Evolutionary conservation across 2,888 invertebrate species (phyloP).

Genomic region (Ophraella communa): DNA sequence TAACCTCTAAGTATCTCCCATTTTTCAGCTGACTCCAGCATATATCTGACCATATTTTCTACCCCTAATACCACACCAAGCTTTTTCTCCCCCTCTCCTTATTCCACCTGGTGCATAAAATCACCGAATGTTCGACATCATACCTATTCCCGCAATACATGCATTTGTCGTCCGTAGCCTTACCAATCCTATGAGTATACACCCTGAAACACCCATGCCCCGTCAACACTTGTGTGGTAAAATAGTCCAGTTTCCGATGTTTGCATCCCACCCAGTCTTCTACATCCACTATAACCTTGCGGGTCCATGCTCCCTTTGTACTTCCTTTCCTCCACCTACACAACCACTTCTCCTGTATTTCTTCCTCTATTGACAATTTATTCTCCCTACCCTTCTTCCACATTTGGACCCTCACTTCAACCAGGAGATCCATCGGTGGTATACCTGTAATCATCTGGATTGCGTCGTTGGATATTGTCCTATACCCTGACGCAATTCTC

Average conservation of each 20-base stretch:
- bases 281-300: background rate
- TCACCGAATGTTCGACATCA: background rate
- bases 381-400: too few species aligned
- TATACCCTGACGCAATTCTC: background rate
- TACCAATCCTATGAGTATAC: too few species aligned
- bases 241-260: background rate
- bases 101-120: background rate
- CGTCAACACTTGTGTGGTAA: background rate
- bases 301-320: background rate
- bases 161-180: too few species aligned
- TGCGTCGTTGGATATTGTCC: too few species aligned
- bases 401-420: too few species aligned
- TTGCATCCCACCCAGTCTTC: background rate
- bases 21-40: background rate
- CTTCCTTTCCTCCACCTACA: background rate
- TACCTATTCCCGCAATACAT: too few species aligned
- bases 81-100: background rate
- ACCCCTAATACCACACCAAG: background rate
- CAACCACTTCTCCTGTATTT: too few species aligned
- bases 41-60: background rate
- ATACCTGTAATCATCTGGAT: too few species aligned
- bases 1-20: background rate
- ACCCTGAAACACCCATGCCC: background rate
- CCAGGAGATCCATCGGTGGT: too few species aligned
- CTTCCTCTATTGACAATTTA: too few species aligned